A percentile compares a stretch with the other conserved stretches of the same genome.
phyloP scores from a whole-genome alignment of 1,140 invertebrate species.

The Sarcophaga peregrina region DNA sequence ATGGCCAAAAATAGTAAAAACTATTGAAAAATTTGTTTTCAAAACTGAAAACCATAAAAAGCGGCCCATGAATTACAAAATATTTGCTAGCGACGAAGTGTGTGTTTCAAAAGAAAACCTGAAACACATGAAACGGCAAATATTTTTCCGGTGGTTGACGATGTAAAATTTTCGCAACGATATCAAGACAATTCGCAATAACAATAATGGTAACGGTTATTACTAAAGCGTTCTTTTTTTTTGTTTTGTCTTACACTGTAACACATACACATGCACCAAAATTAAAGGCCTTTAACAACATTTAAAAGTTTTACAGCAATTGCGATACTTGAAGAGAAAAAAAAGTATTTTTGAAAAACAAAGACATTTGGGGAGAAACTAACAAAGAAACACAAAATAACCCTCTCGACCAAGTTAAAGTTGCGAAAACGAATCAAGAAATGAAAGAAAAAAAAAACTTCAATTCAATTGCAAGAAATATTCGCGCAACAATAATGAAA shows the following conservation, averaged over 20 bases:
- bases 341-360: conserved; percentile 21
- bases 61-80: no score
- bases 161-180: conserved; percentile 39
- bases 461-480: conserved; percentile 6
- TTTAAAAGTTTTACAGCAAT: background rate
- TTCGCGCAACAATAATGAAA: no score
- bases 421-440: background rate
- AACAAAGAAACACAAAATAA: conserved; percentile 9
- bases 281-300: background rate
- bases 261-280: background rate
- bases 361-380: conserved; percentile 25
- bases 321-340: background rate
- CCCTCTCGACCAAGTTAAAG: conserved; percentile 10
- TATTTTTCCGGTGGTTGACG: conserved; percentile 34
- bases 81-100: no score
- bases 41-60: no score
- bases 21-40: no score
- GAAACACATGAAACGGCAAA: background rate
- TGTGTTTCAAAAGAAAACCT: background rate
- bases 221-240: conserved; percentile 38
- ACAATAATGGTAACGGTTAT: conserved; percentile 40
- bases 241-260: no score
- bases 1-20: no score
- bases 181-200: conserved; percentile 33
- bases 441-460: background rate